These are phyloP conservation scores for Caenorhabditis becei DNA, from an alignment of 2,888 invertebrate genomes.

Conservation along the genomic window DNA sequence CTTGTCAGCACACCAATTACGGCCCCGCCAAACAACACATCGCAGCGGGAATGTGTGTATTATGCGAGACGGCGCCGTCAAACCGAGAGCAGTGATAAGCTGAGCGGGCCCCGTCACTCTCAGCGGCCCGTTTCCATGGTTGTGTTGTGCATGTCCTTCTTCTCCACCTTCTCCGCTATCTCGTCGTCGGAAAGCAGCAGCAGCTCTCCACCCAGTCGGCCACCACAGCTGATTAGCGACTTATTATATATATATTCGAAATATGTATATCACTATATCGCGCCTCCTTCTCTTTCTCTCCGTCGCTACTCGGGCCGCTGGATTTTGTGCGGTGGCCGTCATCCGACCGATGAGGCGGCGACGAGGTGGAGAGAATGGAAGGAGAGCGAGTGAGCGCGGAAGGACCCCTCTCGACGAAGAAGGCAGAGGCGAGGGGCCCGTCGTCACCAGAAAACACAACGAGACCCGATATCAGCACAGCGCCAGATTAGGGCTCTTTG, in stretches of 20 bases:
- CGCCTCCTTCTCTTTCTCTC: slow-evolving; percentile 29
- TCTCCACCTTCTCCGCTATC: slow-evolving; percentile 11
- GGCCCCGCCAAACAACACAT: slow-evolving; percentile 35
- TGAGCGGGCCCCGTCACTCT: slow-evolving; percentile 29
- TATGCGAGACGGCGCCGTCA: slow-evolving; percentile 23
- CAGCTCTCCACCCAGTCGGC: slow-evolving; percentile 21
- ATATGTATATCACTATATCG: slow-evolving; percentile 54
- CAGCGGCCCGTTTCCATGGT: slow-evolving; percentile 58
- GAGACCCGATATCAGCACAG: slow-evolving; percentile 50
- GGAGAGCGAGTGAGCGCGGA: slow-evolving; percentile 23
- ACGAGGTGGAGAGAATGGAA: slow-evolving; percentile 18
- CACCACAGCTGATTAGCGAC: slow-evolving; percentile 55
- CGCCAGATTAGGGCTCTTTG: slow-evolving; percentile 47
- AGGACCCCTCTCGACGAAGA: slow-evolving; percentile 36
- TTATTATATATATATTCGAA: slow-evolving; percentile 56
- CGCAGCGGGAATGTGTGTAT: slow-evolving; percentile 15
- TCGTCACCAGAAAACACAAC: slow-evolving; percentile 52
- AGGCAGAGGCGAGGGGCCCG: slow-evolving; percentile 40
- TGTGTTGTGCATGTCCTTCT: slow-evolving; percentile 28
- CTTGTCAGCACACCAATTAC: slow-evolving; percentile 21
- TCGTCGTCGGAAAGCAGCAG: slow-evolving; percentile 1
- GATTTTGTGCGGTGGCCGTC: slow-evolving; percentile 23
- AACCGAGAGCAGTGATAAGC: slow-evolving; percentile 47
- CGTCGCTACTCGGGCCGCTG: slow-evolving; percentile 15
- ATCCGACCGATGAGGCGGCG: slow-evolving; percentile 1